phyloP scores from a whole-genome alignment of 92 coral and sea anemone genomes.

The Anthopleura xanthogrammica region DNA sequence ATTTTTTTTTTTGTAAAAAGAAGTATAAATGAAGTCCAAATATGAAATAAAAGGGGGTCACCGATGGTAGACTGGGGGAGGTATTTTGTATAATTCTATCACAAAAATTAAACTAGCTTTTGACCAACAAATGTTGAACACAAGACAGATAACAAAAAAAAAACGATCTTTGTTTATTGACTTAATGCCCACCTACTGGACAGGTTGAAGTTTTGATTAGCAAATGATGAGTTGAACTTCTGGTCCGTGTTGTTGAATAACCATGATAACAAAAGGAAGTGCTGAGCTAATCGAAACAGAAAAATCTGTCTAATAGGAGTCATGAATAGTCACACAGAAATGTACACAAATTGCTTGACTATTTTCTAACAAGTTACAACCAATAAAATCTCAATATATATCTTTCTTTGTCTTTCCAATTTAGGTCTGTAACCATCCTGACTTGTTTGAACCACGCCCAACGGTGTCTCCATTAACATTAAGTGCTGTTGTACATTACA shows the following conservation, averaged over 20 bases:
- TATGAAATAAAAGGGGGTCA: too few species aligned
- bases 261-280: slow-evolving; percentile 71
- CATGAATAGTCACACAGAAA: background rate
- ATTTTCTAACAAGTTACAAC: too few species aligned
- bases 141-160: too few species aligned
- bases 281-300: slow-evolving; percentile 62
- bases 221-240: slow-evolving; percentile 72
- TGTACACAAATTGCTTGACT: too few species aligned
- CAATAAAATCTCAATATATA: background rate
- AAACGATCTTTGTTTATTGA: too few species aligned
- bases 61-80: too few species aligned
- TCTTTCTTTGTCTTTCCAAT: background rate
- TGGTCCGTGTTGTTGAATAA: slow-evolving; percentile 92
- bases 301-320: background rate
- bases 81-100: too few species aligned
- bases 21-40: too few species aligned
- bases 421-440: slow-evolving; percentile 99
- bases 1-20: too few species aligned
- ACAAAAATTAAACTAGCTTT: too few species aligned
- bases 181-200: background rate
- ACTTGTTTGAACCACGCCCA: slow-evolving; percentile 94
- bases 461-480: slow-evolving; percentile 76
- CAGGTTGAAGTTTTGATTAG: background rate
- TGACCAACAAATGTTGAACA: too few species aligned
- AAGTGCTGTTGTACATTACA: slow-evolving; percentile 69